Evolutionary conservation across 92 coral and sea anemone species (phyloP), one percentile per base, ranked within the genome.

Genomic region (Parazoanthus darwini): DNA sequence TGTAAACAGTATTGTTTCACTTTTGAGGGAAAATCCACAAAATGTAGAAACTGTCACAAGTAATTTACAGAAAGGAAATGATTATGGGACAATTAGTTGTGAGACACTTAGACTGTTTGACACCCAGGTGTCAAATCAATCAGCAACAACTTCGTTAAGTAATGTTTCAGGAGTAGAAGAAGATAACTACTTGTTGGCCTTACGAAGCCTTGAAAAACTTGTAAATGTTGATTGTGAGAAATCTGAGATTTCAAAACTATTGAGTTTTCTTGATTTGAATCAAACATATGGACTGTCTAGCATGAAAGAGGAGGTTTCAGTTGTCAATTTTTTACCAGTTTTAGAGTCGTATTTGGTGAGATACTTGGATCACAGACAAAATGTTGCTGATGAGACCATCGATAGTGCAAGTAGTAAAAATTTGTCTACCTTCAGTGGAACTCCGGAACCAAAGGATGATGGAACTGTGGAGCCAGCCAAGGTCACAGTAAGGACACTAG

Each of bases 291-390:
- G 42, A 68, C 35, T 73, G 44, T 51, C 26, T n/a, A 33, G 63
- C 18, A 43, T 46, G 46, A 83, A 33, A 44, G 87, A 46, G 44
- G 26, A 91, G 36, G 29, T 86, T 9, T 70, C 91, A 50, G 93
- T 92, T 14, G 74, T 89, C 15, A 87, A 89, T 0, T 89, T 95
- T 67, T 90, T 95, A 78, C 96, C 94, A 37, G 84, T 93, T 50
- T 83, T 95, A 29, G 96, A 93, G 87, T 74, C 77, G 67, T 93
- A 90, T 78, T 93, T 95, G 82, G 76, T 89, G n/a, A 78, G 48
- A 75, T 95, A 91, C 77, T 73, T 81, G 18, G 92, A 93, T 13
- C 23, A 93, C 20, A 42, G 93, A 25, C 70, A 90, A 67, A 92
- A 91, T 8, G 81, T n/a, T 42, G 88, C 36, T 68, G 95, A 94